Evolutionary conservation across 1,140 invertebrate species (phyloP).

Genomic region (Drosophila eugracilis): DNA sequence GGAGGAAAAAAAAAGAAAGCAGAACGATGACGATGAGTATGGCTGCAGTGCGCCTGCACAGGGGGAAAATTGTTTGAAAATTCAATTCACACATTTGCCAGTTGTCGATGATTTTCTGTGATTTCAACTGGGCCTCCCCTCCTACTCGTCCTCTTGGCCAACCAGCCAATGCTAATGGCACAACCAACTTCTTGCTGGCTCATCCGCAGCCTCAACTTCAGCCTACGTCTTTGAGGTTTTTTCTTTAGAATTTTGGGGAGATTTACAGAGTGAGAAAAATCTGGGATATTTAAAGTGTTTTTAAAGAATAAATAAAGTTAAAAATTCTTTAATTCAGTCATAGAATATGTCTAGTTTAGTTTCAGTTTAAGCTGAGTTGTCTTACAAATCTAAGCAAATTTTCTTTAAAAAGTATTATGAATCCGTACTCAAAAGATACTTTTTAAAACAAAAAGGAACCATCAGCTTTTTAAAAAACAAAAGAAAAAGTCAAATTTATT

Average conservation of each 20-base stretch:
- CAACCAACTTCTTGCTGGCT: conserved; percentile 49
- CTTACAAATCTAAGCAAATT: too few relatives aligned
- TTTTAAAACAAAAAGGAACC: too few relatives aligned
- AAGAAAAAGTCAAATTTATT: too few relatives aligned
- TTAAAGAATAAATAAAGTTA: not conserved
- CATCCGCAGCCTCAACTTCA: conserved; percentile 33
- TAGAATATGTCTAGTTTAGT: too few relatives aligned
- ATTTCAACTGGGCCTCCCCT: conserved; percentile 54
- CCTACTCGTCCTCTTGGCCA: not conserved
- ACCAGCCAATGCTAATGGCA: conserved; percentile 40
- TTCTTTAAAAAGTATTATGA: too few relatives aligned
- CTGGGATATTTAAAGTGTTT: too few relatives aligned
- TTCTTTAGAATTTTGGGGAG: conserved; percentile 14
- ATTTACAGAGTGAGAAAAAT: conserved; percentile 1
- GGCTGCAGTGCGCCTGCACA: conserved; percentile 52
- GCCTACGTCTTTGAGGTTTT: conserved; percentile 54
- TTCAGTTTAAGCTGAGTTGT: too few relatives aligned
- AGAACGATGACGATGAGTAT: conserved; percentile 32
- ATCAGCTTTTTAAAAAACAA: too few relatives aligned
- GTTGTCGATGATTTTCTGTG: conserved; percentile 81
- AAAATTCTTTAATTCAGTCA: not conserved
- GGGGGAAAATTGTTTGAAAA: conserved; percentile 77
- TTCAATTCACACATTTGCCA: conserved; percentile 83
- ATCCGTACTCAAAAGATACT: too few relatives aligned
- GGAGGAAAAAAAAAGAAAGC: conserved; percentile 4